phyloP scores from a whole-genome alignment of 2,888 invertebrate species.

The Gerris lacustris region DNA sequence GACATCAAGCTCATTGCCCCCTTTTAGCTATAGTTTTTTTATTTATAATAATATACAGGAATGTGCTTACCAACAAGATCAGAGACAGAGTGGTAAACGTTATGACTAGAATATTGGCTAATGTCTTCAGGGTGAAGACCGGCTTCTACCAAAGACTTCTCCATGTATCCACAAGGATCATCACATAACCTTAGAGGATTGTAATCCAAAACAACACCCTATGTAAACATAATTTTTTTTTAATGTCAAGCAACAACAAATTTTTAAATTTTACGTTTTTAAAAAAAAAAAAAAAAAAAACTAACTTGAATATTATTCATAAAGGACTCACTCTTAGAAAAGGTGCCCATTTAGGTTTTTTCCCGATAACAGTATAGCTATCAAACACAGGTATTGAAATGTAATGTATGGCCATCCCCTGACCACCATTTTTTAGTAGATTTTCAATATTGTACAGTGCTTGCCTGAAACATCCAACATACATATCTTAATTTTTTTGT shows the following conservation, averaged over 20 bases:
- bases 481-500: too few species aligned
- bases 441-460: constrained; percentile 5
- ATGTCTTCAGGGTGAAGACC: constrained; percentile 1
- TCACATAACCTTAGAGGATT: constrained; percentile 4
- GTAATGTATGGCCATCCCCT: constrained; percentile 4
- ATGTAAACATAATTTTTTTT: not conserved
- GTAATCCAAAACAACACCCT: constrained; percentile 6
- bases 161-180: constrained; percentile 6
- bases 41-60: too few species aligned
- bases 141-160: not conserved
- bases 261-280: too few species aligned
- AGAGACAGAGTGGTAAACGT: not conserved
- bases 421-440: not conserved
- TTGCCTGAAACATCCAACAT: not conserved
- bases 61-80: not conserved
- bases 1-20: too few species aligned
- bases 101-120: constrained; percentile 4
- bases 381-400: constrained; percentile 3
- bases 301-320: not conserved
- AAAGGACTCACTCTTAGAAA: not conserved
- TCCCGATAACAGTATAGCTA: not conserved
- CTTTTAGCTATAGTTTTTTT: too few species aligned
- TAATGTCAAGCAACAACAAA: not conserved
- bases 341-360: not conserved
- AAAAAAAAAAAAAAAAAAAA: too few species aligned